Percentiles rank a stretch among this genome's conserved stretches.
phyloP scores from a whole-genome alignment of 23 tunicate genomes.

The Oikopleura vanhoeffeni region DNA sequence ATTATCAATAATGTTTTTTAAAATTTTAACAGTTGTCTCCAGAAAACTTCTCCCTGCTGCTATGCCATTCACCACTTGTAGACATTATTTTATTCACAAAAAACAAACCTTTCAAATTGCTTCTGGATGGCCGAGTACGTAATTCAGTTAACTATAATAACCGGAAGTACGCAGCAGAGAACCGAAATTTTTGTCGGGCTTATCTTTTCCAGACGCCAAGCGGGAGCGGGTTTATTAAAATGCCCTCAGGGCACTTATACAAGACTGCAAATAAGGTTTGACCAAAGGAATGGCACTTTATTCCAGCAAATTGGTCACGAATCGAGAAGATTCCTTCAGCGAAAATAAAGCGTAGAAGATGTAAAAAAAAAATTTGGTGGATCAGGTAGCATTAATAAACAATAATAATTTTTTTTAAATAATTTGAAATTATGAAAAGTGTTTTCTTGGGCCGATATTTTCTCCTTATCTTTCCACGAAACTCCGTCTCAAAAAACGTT shows the following conservation, averaged over 20 bases:
- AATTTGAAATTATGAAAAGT: too few relatives aligned
- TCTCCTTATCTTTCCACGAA: too few relatives aligned
- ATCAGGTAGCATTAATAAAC: too few relatives aligned
- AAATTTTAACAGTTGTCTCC: too few relatives aligned
- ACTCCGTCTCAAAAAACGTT: too few relatives aligned
- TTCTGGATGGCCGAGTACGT: background rate
- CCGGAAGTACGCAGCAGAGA: background rate
- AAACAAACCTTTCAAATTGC: background rate
- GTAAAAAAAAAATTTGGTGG: background rate
- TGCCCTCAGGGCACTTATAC: background rate
- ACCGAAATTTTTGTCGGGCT: background rate
- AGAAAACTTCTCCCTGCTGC: background rate
- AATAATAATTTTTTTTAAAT: too few relatives aligned
- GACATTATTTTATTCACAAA: background rate
- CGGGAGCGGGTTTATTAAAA: background rate
- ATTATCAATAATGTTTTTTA: too few relatives aligned
- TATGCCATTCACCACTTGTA: background rate
- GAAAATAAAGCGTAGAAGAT: background rate
- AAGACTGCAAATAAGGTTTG: background rate
- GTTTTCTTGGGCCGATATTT: too few relatives aligned
- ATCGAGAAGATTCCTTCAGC: background rate
- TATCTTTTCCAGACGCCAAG: background rate
- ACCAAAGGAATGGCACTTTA: background rate
- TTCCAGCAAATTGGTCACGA: background rate
- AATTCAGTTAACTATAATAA: background rate